These are phyloP conservation scores for Eupeodes latifasciatus DNA, from an alignment of 2,888 invertebrate genomes.

Conservation along the genomic window DNA sequence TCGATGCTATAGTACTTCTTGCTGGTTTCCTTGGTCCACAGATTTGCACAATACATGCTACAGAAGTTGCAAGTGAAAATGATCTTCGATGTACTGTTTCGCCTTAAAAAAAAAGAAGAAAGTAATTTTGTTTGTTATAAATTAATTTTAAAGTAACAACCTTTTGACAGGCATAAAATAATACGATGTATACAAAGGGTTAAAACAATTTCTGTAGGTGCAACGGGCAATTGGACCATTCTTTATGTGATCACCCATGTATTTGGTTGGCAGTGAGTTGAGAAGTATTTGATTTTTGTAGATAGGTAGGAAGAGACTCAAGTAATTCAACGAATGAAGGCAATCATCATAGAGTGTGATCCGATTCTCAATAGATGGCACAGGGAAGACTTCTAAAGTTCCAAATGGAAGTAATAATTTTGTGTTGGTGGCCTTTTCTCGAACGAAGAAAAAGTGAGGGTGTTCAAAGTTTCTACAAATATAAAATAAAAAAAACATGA, in stretches of 20 bases:
- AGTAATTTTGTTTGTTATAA: neutral
- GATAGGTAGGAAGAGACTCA: slow-evolving; percentile 80
- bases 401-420: slow-evolving; percentile 82
- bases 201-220: slow-evolving; percentile 80
- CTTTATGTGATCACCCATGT: slow-evolving; percentile 81
- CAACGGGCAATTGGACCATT: slow-evolving; percentile 83
- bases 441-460: slow-evolving; percentile 80
- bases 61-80: slow-evolving; percentile 83
- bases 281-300: slow-evolving; percentile 80
- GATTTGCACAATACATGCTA: slow-evolving; percentile 81
- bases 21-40: slow-evolving; percentile 80
- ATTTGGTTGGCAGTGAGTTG: slow-evolving; percentile 80
- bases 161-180: slow-evolving; percentile 83
- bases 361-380: slow-evolving; percentile 81
- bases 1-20: slow-evolving; percentile 82
- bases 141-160: slow-evolving; percentile 69
- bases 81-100: slow-evolving; percentile 82
- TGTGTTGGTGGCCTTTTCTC: slow-evolving; percentile 81
- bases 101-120: slow-evolving; percentile 75
- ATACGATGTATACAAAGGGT: slow-evolving; percentile 82
- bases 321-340: slow-evolving; percentile 80
- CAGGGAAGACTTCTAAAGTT: slow-evolving; percentile 80
- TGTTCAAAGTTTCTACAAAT: slow-evolving; percentile 61
- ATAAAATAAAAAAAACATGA: no score
- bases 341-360: slow-evolving; percentile 82